Conservation (phyloP, 2,888 invertebrate genomes). For the Pachycephus smyrnensis region DNA sequence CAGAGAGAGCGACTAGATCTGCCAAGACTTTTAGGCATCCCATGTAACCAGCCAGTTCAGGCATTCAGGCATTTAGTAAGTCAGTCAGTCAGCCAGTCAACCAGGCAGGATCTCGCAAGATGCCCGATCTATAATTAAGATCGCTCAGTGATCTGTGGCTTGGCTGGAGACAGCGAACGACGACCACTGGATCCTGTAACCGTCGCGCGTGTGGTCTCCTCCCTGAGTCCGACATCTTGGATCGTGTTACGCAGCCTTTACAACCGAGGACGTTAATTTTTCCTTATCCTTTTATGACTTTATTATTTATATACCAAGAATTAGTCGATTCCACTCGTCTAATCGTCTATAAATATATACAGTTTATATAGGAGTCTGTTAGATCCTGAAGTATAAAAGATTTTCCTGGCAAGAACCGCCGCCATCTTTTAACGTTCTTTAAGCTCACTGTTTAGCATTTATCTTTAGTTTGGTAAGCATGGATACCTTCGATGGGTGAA, state of each 20-base stretch:
- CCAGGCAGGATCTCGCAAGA: slow-evolving; percentile 19
- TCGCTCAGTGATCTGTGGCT: slow-evolving; percentile 41
- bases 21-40: background rate
- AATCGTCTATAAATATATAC: background rate
- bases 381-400: background rate
- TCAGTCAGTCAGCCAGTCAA: background rate
- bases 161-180: slow-evolving; percentile 34
- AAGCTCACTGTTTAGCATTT: background rate
- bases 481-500: background rate
- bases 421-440: background rate
- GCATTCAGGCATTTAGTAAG: background rate
- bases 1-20: slow-evolving; percentile 11
- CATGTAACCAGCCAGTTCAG: background rate
- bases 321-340: background rate
- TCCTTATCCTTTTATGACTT: slow-evolving; percentile 5
- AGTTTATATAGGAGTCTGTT: background rate
- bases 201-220: slow-evolving; percentile 46
- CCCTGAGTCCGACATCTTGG: slow-evolving; percentile 23
- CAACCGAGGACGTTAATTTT: slow-evolving; percentile 19
- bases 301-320: slow-evolving; percentile 7
- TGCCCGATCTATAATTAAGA: slow-evolving; percentile 43
- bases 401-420: background rate
- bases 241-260: slow-evolving; percentile 37
- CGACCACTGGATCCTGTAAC: slow-evolving; percentile 32
- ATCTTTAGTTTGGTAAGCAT: background rate